Evolutionary conservation across 2,113 vertebrate species (phyloP), one percentile per base, ranked within the genome.

Genomic region (Motacilla alba): DNA sequence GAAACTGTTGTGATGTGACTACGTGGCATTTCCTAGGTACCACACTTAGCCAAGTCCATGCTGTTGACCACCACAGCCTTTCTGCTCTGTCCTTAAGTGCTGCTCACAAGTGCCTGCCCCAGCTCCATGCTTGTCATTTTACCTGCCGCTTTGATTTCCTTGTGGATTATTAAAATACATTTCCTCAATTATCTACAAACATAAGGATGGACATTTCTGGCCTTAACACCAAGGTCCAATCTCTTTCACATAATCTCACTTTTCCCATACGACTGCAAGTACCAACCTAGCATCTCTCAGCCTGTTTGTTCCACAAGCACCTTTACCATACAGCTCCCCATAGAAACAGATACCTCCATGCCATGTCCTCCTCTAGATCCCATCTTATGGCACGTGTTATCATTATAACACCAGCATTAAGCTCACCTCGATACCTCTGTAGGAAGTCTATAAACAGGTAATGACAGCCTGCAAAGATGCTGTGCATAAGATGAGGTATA

Each of bases 371-470:
- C 24, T 67, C 69, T 30, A 70, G 24, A 53, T 74, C 44, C 31
- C 21, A 16, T 30, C 22, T 63, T 55, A 28, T 4, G 39, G 21
- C 19, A 52, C 0, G 0, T 5, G 5, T 64, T 7, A 26, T n/a
- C 5, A 4, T n/a, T 75, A 16, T 14, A 43, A 68, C 26, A 47
- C 10, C 8, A 7, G 13, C 0, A 0, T 66, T 66, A 52, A 75
- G 19, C 22, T 39, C 46, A 83, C 17, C 39, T n/a, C 59, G 73
- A 46, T 10, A 55, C 7, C 11, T 80, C 52, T 46, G 28, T 46
- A 69, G 35, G 59, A 83, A 83, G 11, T 10, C 44, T 76, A 35
- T 23, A 22, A 9, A 39, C 27, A 50, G 8, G 26, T 44, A 50
- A 63, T 37, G 35, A 23, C 18, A 49, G 4, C 28, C 72, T 70